These are phyloP conservation scores for Anser cygnoides DNA, from an alignment of 2,113 vertebrate species.

Conservation along the genomic window DNA sequence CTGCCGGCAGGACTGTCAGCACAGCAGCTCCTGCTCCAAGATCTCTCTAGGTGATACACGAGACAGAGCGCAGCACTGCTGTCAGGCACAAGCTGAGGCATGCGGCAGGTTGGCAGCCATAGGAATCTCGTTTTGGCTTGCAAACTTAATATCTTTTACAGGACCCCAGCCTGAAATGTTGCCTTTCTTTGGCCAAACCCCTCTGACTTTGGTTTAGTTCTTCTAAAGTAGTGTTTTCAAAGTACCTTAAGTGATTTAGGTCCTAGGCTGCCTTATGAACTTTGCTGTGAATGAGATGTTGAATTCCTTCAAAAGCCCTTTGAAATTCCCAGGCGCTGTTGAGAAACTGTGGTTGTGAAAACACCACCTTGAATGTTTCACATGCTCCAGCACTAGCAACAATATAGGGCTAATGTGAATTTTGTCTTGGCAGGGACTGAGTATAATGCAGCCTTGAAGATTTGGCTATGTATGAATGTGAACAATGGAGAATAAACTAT, in stretches of 20 bases:
- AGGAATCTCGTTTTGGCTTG: constrained; percentile 44
- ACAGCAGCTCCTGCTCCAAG: background rate
- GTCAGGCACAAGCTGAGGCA: constrained; percentile 72
- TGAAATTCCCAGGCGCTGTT: background rate
- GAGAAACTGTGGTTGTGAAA: background rate
- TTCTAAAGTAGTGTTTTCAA: background rate
- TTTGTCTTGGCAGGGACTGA: background rate
- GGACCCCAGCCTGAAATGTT: background rate
- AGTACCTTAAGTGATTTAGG: background rate
- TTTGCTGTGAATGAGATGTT: background rate
- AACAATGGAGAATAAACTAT: background rate
- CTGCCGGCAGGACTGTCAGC: background rate
- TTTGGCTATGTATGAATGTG: background rate
- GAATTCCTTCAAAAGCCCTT: background rate
- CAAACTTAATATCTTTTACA: background rate
- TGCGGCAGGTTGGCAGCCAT: constrained; percentile 52
- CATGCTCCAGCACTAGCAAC: background rate
- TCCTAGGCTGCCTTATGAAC: background rate
- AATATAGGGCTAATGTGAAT: background rate
- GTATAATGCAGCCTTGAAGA: background rate
- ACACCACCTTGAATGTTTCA: background rate
- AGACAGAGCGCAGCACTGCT: background rate
- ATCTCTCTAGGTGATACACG: constrained; percentile 27
- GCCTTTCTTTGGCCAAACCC: background rate
- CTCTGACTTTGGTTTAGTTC: background rate